phyloP scores from a whole-genome alignment of 2,888 invertebrate species.

The Sminthurinus aureus region DNA sequence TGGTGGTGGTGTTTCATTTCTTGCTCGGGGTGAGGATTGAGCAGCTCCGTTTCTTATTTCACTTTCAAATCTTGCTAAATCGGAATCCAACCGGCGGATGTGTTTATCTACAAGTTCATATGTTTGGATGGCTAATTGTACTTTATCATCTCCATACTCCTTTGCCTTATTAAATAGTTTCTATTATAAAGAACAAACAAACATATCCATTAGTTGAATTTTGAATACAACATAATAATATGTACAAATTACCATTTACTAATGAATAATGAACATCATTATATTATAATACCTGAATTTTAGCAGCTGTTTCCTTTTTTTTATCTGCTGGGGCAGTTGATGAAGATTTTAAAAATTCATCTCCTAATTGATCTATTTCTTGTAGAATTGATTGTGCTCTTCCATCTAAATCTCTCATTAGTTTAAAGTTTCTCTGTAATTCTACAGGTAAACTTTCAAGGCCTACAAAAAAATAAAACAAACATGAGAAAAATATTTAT shows the following conservation, averaged over 20 bases:
- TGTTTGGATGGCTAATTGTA: slow-evolving; percentile 95
- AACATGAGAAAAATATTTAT: not conserved
- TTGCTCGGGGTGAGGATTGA: slow-evolving; percentile 63
- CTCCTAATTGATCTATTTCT: slow-evolving; percentile 87
- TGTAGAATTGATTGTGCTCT: slow-evolving; percentile 82
- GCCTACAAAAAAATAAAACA: slow-evolving; percentile 70
- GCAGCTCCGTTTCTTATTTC: slow-evolving; percentile 83
- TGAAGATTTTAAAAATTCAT: slow-evolving; percentile 78
- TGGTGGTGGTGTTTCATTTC: slow-evolving; percentile 49
- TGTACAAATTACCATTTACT: too few species aligned
- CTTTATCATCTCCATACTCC: slow-evolving; percentile 97
- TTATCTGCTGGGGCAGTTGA: slow-evolving; percentile 78
- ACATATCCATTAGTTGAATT: too few species aligned
- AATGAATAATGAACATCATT: slow-evolving; percentile 12
- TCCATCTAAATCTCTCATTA: slow-evolving; percentile 94
- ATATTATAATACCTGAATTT: slow-evolving; percentile 70
- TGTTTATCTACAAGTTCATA: slow-evolving; percentile 96
- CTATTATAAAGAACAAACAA: slow-evolving; percentile 67
- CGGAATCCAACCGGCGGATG: slow-evolving; percentile 92
- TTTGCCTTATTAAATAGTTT: slow-evolving; percentile 91
- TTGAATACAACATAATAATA: not conserved
- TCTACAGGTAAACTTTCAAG: slow-evolving; percentile 94
- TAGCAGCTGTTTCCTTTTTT: slow-evolving; percentile 81
- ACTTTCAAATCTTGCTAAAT: slow-evolving; percentile 94
- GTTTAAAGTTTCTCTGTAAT: slow-evolving; percentile 91